These are phyloP conservation scores for Branchellion lobata DNA, from an alignment of 2,888 invertebrate species.

Conservation along the genomic window DNA sequence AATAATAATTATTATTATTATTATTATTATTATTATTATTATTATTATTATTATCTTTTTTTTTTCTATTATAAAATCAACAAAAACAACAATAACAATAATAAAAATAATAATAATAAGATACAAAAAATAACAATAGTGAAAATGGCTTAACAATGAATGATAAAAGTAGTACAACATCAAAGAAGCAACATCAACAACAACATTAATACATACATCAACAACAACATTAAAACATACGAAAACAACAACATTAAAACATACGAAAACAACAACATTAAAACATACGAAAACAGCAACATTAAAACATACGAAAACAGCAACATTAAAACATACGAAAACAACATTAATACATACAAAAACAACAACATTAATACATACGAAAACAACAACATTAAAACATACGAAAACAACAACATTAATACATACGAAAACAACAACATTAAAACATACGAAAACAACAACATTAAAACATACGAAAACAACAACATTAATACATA, in stretches of 20 bases:
- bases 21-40: conserved; percentile 11
- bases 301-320: neutral
- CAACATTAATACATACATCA: neutral
- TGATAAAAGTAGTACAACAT: neutral
- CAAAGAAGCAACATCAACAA: neutral
- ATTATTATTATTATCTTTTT: conserved; percentile 9
- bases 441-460: neutral
- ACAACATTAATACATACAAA: neutral
- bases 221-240: too few species aligned
- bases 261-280: neutral
- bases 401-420: neutral
- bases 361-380: neutral
- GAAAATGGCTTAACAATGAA: neutral
- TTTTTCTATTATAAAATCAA: neutral
- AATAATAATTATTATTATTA: too few species aligned
- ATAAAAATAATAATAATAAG: neutral
- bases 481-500: conserved; percentile 12
- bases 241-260: conserved; percentile 18
- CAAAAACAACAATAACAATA: neutral
- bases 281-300: too few species aligned
- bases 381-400: neutral
- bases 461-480: neutral
- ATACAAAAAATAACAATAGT: neutral
- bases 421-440: conserved; percentile 5
- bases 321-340: neutral